Evolutionary conservation across 2,888 invertebrate species (phyloP).

Genomic region (Melanchra persicariae): DNA sequence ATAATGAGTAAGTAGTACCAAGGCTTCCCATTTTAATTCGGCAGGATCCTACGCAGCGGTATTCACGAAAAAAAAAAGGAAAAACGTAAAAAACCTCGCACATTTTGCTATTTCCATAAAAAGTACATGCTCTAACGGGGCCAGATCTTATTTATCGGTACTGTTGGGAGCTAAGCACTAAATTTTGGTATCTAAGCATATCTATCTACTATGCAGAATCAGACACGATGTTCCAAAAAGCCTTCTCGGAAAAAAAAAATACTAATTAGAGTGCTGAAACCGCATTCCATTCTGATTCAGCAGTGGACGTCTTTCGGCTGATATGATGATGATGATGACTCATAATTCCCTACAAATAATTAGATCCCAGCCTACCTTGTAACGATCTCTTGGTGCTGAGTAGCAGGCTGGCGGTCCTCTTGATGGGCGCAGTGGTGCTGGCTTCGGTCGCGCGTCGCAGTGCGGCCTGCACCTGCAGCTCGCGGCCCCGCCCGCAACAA

Average conservation of each 20-base stretch:
- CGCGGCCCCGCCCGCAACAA: slow-evolving; percentile 93
- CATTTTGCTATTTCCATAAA: background rate
- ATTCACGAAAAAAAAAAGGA: background rate
- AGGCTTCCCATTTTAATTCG: background rate
- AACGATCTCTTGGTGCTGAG: slow-evolving; percentile 93
- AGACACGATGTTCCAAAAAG: too few species aligned
- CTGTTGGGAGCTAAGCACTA: too few species aligned
- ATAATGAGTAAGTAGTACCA: background rate
- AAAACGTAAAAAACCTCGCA: background rate
- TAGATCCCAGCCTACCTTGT: slow-evolving; percentile 93
- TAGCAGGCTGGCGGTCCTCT: slow-evolving; percentile 94
- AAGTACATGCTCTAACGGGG: background rate
- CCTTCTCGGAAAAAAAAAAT: too few species aligned
- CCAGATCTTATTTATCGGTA: background rate
- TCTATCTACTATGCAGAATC: too few species aligned
- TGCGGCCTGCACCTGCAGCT: slow-evolving; percentile 90
- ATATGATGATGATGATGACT: too few species aligned
- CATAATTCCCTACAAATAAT: too few species aligned
- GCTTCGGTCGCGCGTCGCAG: slow-evolving; percentile 92
- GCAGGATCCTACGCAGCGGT: background rate
- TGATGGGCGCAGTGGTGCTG: slow-evolving; percentile 93
- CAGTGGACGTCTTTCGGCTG: too few species aligned
- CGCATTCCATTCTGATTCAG: background rate
- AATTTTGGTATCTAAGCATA: too few species aligned
- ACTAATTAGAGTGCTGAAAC: background rate